Evolutionary conservation across 64 coral and sea anemone species (phyloP), one percentile per base, ranked within the genome.

Genomic region (Pocillopora damicornis): DNA sequence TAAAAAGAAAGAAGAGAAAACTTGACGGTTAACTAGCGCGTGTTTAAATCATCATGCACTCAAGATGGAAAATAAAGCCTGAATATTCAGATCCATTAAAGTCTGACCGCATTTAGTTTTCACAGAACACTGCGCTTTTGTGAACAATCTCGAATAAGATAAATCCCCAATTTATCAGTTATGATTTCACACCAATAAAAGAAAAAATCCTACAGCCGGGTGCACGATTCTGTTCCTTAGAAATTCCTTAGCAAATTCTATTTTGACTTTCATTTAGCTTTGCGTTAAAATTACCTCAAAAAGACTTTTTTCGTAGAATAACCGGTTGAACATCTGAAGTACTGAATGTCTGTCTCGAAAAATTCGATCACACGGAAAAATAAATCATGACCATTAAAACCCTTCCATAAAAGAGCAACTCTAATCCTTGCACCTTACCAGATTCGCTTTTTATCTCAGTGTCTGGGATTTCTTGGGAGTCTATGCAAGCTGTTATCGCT

Each of bases 361-460:
- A 42, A 71, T 72, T 18, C 35, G 67, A 69, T 69, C 18, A 68
- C 38, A 84, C 20, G 16, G 45, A 9, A 84, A 84, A 84, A 72
- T 71, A 84, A 84, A 84, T 84, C 81, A 71, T 71, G 45, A 37
- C 37, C 15, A 72, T 18, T 71, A 84, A 84, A 45, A 71, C 13
- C 64, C 23, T 18, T 82, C 61, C 26, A 63, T 63, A 85, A 60
- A 91, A 59, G 81, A 76, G 80, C 71, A 75, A 51, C 62, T 36
- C 60, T 75, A 82, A 45, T 51, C 34, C 56, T 15, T 37, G 17
- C 25, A 63, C 75, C 94, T 90, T 89, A 96, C 94, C 94, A 34
- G 80, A 18, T 22, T 73, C 34, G 80, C 66, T 76, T 37, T 72
- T 84, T 75, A 75, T 67, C 59, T 91, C 82, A 73, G 88, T 37